Evolutionary conservation across 2,888 invertebrate genomes (phyloP), one percentile per base, ranked within the genome.

Genomic region (Tenthredo scrophulariae): DNA sequence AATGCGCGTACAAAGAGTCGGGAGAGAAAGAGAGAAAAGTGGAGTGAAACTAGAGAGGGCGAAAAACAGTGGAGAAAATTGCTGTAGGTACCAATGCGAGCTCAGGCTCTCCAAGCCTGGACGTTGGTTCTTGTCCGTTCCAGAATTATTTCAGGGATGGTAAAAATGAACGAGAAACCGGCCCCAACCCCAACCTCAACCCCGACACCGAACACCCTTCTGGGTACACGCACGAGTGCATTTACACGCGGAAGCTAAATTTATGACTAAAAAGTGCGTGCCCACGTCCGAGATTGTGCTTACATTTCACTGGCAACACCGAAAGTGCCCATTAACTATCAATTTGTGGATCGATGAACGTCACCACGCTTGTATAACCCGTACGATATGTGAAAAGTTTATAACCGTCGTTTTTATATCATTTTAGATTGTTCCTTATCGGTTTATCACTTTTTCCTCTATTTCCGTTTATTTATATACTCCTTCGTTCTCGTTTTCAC

Each of bases 291-390:
- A n/a, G 74, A 37, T 40, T 43, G 40, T 74, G 40, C 43, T 74
- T 74, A 74, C 46, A 75, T 75, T 46, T 75, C 22, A 26, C 43
- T 70, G 18, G 33, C 5, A 70, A 40, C 75, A 46, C 40, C 75
- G 46, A 75, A 75, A 75, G 26, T 46, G 46, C 75, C 75, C 75
- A 75, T 75, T 75, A 75, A 46, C 75, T 75, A 75, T 75, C 75
- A 75, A 75, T 75, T 75, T 75, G 15, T 2, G 37, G 75, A 75
- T 75, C 75, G 75, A 75, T 75, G 13, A 75, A 15, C 46, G 22
- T 46, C 43, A 46, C n/a, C 46, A 43, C 75, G 75, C 75, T 46
- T 22, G 2, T 70, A 70, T n/a, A n/a, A 10, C 15, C 50, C 40
- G 6, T 37, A 15, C 37, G 2, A 50, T 1, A 50, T 6, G 18